phyloP scores from a whole-genome alignment of 2,888 invertebrate genomes.

The Allolobophora icterica region DNA sequence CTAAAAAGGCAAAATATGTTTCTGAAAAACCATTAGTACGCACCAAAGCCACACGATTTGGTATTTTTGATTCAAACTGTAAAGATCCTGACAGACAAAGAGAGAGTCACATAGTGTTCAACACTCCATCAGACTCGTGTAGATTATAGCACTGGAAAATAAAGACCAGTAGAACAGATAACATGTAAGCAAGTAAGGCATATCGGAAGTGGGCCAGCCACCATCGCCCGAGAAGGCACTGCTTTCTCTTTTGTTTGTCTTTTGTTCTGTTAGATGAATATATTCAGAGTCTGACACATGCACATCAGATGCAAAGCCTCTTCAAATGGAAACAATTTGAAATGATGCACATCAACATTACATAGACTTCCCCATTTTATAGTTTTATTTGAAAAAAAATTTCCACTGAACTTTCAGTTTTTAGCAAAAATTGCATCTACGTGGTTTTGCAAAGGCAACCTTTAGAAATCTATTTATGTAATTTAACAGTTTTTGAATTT shows the following conservation, averaged over 20 bases:
- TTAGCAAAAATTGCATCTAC: too few relatives aligned
- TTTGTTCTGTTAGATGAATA: not conserved
- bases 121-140: too few relatives aligned
- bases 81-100: too few relatives aligned
- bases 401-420: too few relatives aligned
- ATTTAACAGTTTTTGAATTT: not conserved
- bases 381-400: too few relatives aligned
- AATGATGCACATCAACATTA: too few relatives aligned
- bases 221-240: conserved; percentile 17
- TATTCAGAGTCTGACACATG: not conserved
- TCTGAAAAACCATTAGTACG: not conserved
- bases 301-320: not conserved
- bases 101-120: too few relatives aligned
- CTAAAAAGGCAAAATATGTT: not conserved
- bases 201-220: conserved; percentile 9
- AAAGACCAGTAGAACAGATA: not conserved
- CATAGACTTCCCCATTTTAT: too few relatives aligned
- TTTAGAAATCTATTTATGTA: not conserved
- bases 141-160: not conserved
- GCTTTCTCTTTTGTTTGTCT: not conserved
- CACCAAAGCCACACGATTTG: not conserved
- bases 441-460: not conserved
- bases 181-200: not conserved
- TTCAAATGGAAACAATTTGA: too few relatives aligned
- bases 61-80: not conserved